Percentiles rank a stretch among this genome's conserved stretches.
Conservation (phyloP, 2,888 invertebrate species). For the Sinohyriopsis cumingii region DNA sequence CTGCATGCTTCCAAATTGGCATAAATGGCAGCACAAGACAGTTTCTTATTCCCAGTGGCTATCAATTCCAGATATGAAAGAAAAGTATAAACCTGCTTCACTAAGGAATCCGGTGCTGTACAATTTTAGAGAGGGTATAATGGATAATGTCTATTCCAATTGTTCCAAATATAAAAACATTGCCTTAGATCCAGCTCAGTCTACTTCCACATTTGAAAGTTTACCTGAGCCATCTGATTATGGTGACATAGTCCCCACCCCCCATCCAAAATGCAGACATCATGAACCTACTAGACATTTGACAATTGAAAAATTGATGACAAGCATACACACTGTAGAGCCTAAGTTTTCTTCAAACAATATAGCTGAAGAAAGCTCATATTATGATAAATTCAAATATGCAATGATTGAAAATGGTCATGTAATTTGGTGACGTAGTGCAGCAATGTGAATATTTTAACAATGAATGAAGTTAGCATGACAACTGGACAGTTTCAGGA, state of each 20-base stretch:
- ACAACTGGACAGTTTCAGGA: constrained; percentile 4
- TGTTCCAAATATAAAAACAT: too few species aligned
- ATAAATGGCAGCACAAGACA: not conserved
- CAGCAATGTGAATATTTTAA: not conserved
- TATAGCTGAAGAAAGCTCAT: not conserved
- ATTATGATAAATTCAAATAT: constrained; percentile 1
- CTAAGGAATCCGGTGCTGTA: too few species aligned
- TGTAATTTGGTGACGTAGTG: not conserved
- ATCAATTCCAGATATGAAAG: not conserved
- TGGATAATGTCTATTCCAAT: too few species aligned
- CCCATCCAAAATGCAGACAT: too few species aligned
- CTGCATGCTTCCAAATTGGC: constrained; percentile 2
- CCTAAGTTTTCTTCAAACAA: not conserved
- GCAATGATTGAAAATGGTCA: constrained; percentile 1
- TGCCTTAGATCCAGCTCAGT: too few species aligned
- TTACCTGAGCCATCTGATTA: too few species aligned
- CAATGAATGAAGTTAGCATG: constrained; percentile 2
- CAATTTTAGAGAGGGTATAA: too few species aligned
- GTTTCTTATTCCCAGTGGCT: not conserved
- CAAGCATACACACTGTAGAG: not conserved
- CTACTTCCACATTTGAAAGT: too few species aligned
- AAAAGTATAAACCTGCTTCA: too few species aligned
- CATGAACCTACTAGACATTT: too few species aligned
- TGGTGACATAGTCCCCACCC: too few species aligned
- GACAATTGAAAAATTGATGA: too few species aligned